Percentiles rank a stretch among this genome's conserved stretches.
Evolutionary conservation across 1,140 invertebrate genomes (phyloP).

Genomic region (Solen grandis): DNA sequence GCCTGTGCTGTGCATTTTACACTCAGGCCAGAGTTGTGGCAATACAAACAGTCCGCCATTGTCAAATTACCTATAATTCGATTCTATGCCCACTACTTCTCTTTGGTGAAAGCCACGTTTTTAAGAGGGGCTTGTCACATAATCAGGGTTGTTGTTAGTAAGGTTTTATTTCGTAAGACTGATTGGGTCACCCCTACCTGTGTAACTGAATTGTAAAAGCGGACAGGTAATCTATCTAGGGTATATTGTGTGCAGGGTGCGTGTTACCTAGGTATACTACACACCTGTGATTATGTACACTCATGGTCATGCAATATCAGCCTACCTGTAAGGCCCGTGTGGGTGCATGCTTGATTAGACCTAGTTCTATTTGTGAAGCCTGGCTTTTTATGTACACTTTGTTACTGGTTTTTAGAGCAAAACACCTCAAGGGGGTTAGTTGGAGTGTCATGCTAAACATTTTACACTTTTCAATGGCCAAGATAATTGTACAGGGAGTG

Average conservation of each 20-base stretch:
- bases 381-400: no score
- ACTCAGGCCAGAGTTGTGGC: not conserved
- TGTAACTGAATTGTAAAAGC: no score
- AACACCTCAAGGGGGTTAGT: not conserved
- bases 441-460: not conserved
- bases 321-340: no score
- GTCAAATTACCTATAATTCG: not conserved
- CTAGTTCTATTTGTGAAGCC: no score
- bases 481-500: no score
- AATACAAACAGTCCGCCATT: not conserved
- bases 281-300: no score
- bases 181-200: not conserved
- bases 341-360: not conserved
- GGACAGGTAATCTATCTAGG: no score
- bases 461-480: not conserved
- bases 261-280: not conserved
- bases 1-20: not conserved
- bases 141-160: no score
- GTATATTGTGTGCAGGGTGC: not conserved
- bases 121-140: no score
- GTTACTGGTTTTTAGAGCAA: not conserved
- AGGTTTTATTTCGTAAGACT: no score
- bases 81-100: not conserved
- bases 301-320: not conserved
- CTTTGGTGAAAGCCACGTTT: no score